A percentile compares a stretch with the other conserved stretches of the same genome.
These are phyloP conservation scores for Aptenodytes forsteri DNA, from an alignment of 2,113 vertebrate species.

Conservation along the genomic window DNA sequence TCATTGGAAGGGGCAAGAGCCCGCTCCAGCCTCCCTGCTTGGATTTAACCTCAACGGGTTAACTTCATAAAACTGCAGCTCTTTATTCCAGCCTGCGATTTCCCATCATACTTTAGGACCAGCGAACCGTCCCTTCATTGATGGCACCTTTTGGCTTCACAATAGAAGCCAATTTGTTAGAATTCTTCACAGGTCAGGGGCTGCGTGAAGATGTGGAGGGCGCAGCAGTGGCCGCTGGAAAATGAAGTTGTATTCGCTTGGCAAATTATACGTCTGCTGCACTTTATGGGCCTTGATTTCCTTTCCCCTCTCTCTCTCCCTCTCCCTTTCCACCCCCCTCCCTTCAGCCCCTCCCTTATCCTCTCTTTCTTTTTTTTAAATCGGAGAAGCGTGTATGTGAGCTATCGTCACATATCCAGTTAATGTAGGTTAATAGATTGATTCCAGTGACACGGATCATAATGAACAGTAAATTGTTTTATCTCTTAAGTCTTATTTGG, in stretches of 20 bases:
- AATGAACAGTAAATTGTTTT: conserved; percentile 99
- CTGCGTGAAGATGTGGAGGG: conserved; percentile 89
- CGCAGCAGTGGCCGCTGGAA: conserved; percentile 83
- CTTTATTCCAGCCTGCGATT: conserved; percentile 90
- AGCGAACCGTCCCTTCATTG: conserved; percentile 95
- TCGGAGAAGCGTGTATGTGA: conserved; percentile 71
- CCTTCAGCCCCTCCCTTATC: not conserved
- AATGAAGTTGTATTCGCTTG: conserved; percentile 95
- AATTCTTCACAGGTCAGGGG: conserved; percentile 99
- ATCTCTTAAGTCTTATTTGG: conserved; percentile 99
- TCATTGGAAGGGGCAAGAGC: not conserved
- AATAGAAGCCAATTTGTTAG: conserved; percentile 99
- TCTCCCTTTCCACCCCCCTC: conserved; percentile 1
- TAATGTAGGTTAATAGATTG: conserved; percentile 99
- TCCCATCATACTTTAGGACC: conserved; percentile 97
- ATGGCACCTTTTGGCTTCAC: conserved; percentile 99
- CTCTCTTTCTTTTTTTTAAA: conserved; percentile 68
- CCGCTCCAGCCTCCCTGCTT: conserved; percentile 4
- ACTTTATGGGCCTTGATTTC: conserved; percentile 90
- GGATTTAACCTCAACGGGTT: conserved; percentile 86
- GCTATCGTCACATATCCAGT: conserved; percentile 92
- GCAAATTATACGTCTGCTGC: conserved; percentile 93
- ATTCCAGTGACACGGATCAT: conserved; percentile 99
- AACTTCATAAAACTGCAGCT: conserved; percentile 94
- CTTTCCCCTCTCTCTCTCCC: conserved; percentile 57